Evolutionary conservation across 2,888 invertebrate genomes (phyloP).

Genomic region (Diplolepis rosae): DNA sequence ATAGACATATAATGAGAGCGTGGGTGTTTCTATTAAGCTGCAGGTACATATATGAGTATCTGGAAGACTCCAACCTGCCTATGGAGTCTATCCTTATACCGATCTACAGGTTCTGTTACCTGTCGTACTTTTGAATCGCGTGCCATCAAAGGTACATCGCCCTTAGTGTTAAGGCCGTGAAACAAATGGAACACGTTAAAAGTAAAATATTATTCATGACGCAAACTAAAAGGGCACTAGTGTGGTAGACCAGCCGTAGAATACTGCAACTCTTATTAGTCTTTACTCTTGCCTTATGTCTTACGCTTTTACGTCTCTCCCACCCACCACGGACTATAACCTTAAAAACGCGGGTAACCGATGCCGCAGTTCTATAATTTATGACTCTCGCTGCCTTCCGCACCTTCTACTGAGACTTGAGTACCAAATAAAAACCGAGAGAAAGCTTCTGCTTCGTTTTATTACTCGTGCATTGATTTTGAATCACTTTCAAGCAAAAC

Average conservation of each 20-base stretch:
- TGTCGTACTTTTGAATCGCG: not conserved
- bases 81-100: not conserved
- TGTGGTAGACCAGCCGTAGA: not conserved
- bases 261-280: slow-evolving; percentile 1
- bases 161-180: not conserved
- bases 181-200: not conserved
- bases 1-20: slow-evolving; percentile 62
- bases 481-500: slow-evolving; percentile 7
- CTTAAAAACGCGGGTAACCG: slow-evolving; percentile 24
- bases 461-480: slow-evolving; percentile 13
- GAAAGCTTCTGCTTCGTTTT: not conserved
- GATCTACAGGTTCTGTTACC: not conserved
- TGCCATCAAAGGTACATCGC: not conserved
- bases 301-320: slow-evolving; percentile 10
- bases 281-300: not conserved
- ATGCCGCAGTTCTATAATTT: slow-evolving; percentile 29
- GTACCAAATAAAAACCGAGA: slow-evolving; percentile 14
- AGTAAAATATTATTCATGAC: not conserved
- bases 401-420: slow-evolving; percentile 20
- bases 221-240: not conserved
- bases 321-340: not conserved
- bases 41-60: not conserved
- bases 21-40: slow-evolving; percentile 60
- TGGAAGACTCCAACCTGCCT: not conserved
- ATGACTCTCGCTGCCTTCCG: slow-evolving; percentile 24